Evolutionary conservation across 2,888 invertebrate species (phyloP).

Genomic region (Idaea aversata): DNA sequence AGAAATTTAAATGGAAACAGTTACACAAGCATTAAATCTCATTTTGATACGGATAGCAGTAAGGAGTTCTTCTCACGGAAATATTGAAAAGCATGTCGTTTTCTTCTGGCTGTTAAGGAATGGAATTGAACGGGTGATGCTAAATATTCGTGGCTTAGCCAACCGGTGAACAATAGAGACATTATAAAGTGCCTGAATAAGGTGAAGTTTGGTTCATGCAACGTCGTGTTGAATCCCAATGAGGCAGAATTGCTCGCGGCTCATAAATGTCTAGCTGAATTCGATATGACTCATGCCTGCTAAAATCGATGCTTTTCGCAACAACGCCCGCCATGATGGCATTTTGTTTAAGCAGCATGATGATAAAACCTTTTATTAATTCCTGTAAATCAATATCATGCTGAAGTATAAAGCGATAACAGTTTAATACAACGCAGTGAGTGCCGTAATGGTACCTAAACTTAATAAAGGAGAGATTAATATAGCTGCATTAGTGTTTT

Average conservation of each 20-base stretch:
- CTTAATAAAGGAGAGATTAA: not conserved
- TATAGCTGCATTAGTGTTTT: not conserved
- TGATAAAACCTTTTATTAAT: conserved; percentile 19
- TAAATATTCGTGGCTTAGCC: conserved; percentile 55
- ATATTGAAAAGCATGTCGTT: not conserved
- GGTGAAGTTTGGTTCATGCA: conserved; percentile 62
- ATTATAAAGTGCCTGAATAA: conserved; percentile 70
- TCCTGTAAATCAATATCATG: conserved; percentile 8
- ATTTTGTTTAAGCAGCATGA: conserved; percentile 16
- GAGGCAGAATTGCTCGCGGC: conserved; percentile 48
- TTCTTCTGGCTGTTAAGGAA: conserved; percentile 6
- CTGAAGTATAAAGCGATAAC: not conserved
- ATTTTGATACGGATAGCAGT: conserved; percentile 26
- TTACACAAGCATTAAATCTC: conserved; percentile 34
- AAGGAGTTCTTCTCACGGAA: conserved; percentile 7
- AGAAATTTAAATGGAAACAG: conserved; percentile 37
- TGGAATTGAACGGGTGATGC: conserved; percentile 19
- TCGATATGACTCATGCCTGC: conserved; percentile 57
- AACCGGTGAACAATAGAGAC: conserved; percentile 72
- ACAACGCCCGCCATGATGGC: conserved; percentile 35
- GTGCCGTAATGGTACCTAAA: not conserved
- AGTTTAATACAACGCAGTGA: not conserved
- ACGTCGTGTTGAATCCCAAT: conserved; percentile 70
- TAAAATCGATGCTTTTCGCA: conserved; percentile 50
- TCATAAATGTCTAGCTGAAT: conserved; percentile 52